These are phyloP conservation scores for Hippocampus guttulatus DNA, from an alignment of 2,113 vertebrate genomes.

Conservation along the genomic window DNA sequence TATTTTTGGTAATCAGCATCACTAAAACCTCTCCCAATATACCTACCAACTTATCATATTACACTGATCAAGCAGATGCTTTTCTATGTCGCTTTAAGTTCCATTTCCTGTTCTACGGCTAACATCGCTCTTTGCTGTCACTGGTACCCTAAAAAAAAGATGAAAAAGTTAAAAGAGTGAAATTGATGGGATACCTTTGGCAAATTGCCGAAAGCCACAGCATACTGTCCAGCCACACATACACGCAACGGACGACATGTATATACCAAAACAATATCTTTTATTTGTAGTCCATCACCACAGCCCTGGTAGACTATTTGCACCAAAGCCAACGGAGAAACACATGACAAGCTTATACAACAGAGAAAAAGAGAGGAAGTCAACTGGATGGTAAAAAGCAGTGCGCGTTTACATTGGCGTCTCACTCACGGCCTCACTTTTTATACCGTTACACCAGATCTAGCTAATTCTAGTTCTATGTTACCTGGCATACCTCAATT, in stretches of 20 bases:
- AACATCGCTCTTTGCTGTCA: background rate
- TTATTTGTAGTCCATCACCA: conserved; percentile 99
- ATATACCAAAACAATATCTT: conserved; percentile 97
- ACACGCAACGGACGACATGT: conserved; percentile 54
- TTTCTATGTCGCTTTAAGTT: no score
- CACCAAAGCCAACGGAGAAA: conserved; percentile 99
- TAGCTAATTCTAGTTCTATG: conserved; percentile 51
- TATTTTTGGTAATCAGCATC: no score
- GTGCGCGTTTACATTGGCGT: conserved; percentile 67
- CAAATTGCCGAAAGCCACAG: background rate
- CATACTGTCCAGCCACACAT: background rate
- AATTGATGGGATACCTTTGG: background rate
- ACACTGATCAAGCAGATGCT: no score
- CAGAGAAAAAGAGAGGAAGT: conserved; percentile 80
- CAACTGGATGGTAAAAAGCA: conserved; percentile 71
- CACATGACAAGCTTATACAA: conserved; percentile 98
- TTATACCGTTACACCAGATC: conserved; percentile 47
- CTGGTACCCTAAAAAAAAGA: background rate
- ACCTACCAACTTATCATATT: no score
- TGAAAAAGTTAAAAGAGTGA: background rate
- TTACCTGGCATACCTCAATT: conserved; percentile 57
- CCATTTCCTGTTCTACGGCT: background rate
- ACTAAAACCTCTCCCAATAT: no score
- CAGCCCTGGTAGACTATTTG: conserved; percentile 81
- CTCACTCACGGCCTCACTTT: conserved; percentile 45